Percentiles rank a stretch among this genome's conserved stretches.
Conservation (phyloP, 1,140 invertebrate species). For the Nasonia longicornis region DNA sequence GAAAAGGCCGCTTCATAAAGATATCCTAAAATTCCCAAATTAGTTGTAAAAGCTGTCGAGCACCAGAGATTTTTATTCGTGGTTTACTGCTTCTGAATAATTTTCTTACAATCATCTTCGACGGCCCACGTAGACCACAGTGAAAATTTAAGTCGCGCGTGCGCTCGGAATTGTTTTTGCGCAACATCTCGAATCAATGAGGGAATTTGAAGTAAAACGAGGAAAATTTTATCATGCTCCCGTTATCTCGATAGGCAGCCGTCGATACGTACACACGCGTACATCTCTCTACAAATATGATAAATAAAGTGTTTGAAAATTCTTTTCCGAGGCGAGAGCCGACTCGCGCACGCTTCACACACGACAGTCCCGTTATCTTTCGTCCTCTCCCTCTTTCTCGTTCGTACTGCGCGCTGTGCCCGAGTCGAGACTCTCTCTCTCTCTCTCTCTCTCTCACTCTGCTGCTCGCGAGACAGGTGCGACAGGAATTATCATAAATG, state of each 20-base stretch:
- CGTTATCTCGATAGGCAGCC: conserved; percentile 19
- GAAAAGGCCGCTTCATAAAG: not conserved
- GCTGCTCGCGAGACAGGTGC: conserved; percentile 35
- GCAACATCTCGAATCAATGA: conserved; percentile 5
- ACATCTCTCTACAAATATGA: conserved; percentile 23
- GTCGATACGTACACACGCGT: not conserved
- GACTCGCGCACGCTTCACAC: not conserved
- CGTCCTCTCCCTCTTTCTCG: not conserved
- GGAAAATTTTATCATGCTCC: conserved; percentile 21
- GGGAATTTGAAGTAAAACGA: not conserved
- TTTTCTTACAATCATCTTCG: not conserved
- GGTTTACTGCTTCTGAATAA: conserved; percentile 10
- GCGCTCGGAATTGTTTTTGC: conserved; percentile 16
- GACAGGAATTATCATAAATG: conserved; percentile 46
- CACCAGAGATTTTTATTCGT: conserved; percentile 5
- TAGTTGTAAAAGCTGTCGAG: conserved; percentile 19
- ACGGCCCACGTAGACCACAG: not conserved
- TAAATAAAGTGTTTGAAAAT: conserved; percentile 39
- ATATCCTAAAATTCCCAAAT: conserved; percentile 8
- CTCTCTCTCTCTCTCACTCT: not conserved
- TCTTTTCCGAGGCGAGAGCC: conserved; percentile 13
- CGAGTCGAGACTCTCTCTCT: not conserved
- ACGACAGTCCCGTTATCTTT: conserved; percentile 40
- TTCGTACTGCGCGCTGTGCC: not conserved
- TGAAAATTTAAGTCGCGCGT: not conserved